phyloP scores from a whole-genome alignment of 2,113 vertebrate species.

The Saccopteryx bilineata region DNA sequence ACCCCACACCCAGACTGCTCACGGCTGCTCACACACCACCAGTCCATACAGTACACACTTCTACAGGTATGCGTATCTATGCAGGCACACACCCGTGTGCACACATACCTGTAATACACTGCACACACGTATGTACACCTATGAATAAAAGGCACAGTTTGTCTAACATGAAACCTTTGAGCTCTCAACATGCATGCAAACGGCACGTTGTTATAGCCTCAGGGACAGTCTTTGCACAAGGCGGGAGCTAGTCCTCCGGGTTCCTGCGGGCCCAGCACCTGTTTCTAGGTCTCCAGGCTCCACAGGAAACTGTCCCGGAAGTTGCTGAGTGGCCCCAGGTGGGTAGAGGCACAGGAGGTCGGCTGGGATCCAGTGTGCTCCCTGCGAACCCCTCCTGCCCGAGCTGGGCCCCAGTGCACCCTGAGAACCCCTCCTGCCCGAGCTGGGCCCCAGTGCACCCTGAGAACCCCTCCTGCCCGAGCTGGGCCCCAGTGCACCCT shows the following conservation, averaged over 20 bases:
- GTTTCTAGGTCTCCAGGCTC: not conserved
- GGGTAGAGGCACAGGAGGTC: not conserved
- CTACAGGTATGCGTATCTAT: too few species aligned
- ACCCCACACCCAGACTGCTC: not conserved
- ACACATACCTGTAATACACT: not conserved
- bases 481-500: too few species aligned
- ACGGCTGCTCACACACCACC: rapidly evolving
- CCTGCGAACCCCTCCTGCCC: too few species aligned
- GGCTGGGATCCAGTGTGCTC: too few species aligned
- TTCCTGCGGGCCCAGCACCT: too few species aligned
- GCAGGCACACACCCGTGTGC: rapidly evolving
- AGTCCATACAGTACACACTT: not conserved
- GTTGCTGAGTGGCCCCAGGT: not conserved
- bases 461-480: too few species aligned
- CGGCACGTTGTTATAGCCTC: rapidly evolving
- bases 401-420: too few species aligned
- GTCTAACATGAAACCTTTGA: rapidly evolving
- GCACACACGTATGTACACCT: too few species aligned
- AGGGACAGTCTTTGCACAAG: rapidly evolving
- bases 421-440: too few species aligned
- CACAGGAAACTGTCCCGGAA: not conserved
- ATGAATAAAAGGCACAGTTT: rapidly evolving
- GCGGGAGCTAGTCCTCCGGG: too few species aligned
- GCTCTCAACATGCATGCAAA: rapidly evolving
- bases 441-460: too few species aligned